Evolutionary conservation across 2,113 vertebrate genomes (phyloP).

Genomic region (Corythoichthys intestinalis): DNA sequence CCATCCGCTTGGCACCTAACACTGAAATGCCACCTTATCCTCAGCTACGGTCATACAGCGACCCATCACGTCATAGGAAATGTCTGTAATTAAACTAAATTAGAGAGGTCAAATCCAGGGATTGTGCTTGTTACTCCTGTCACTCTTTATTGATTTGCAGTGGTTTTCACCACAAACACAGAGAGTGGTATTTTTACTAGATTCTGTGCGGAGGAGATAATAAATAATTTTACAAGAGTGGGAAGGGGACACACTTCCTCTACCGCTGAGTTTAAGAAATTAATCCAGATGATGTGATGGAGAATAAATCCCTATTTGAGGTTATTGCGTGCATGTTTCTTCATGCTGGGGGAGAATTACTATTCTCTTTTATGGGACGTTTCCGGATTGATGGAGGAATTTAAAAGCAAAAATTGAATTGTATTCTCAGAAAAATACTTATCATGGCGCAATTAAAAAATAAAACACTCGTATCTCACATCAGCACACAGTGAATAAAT

Average conservation of each 20-base stretch:
- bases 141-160: slow-evolving; percentile 1
- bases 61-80: slow-evolving; percentile 46
- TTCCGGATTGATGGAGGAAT: slow-evolving; percentile 33
- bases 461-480: too few relatives aligned
- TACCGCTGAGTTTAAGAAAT: not conserved
- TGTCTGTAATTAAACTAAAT: slow-evolving; percentile 43
- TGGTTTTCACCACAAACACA: not conserved
- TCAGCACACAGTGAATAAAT: too few relatives aligned
- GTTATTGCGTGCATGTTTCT: slow-evolving; percentile 12
- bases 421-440: too few relatives aligned
- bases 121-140: slow-evolving; percentile 15
- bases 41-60: slow-evolving; percentile 19
- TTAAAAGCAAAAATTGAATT: slow-evolving; percentile 12
- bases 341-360: not conserved
- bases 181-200: not conserved
- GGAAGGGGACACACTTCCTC: not conserved
- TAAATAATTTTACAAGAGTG: not conserved
- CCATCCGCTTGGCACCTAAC: slow-evolving; percentile 32
- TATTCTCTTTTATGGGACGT: slow-evolving; percentile 17
- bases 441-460: too few relatives aligned
- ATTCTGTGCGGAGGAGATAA: not conserved
- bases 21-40: slow-evolving; percentile 32
- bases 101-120: slow-evolving; percentile 24
- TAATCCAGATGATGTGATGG: not conserved
- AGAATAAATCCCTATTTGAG: not conserved